Percentiles rank a stretch among this genome's conserved stretches.
phyloP scores from a whole-genome alignment of 92 coral and sea anemone genomes.

The Porites divaricata region DNA sequence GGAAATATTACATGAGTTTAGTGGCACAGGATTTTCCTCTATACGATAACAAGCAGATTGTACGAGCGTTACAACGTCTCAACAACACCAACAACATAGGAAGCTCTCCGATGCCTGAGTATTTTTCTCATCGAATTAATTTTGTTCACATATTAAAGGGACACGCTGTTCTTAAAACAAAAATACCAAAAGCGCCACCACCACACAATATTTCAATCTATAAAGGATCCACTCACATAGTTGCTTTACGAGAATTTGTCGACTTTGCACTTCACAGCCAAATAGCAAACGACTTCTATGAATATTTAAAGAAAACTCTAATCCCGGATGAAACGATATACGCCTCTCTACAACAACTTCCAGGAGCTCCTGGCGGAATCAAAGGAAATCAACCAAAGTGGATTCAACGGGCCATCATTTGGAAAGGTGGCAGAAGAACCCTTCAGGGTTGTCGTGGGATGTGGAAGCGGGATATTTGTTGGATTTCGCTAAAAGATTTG shows the following conservation, averaged over 20 bases:
- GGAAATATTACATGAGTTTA: no score
- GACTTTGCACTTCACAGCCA: not conserved
- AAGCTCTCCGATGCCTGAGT: not conserved
- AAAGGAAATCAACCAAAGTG: conserved; percentile 2
- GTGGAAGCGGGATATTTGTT: conserved; percentile 32
- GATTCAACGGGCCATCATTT: conserved; percentile 27
- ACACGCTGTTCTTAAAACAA: not conserved
- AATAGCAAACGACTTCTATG: not conserved
- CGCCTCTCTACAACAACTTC: conserved; percentile 17
- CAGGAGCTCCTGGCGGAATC: conserved; percentile 24
- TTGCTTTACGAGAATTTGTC: not conserved
- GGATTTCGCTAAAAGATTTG: conserved; percentile 31
- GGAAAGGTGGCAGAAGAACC: not conserved
- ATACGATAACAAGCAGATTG: not conserved
- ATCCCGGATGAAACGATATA: conserved; percentile 15
- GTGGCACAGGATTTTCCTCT: conserved; percentile 54
- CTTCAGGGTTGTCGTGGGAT: conserved; percentile 9
- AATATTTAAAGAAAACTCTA: not conserved
- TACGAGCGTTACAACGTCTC: no score
- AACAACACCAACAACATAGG: conserved; percentile 3
- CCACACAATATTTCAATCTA: no score
- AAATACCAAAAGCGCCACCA: not conserved
- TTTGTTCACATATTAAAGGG: not conserved
- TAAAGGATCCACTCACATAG: no score
- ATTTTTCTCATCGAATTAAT: not conserved